phyloP scores from a whole-genome alignment of 2,797 vertebrate genomes.

The Myoxocephalus aenaeus region DNA sequence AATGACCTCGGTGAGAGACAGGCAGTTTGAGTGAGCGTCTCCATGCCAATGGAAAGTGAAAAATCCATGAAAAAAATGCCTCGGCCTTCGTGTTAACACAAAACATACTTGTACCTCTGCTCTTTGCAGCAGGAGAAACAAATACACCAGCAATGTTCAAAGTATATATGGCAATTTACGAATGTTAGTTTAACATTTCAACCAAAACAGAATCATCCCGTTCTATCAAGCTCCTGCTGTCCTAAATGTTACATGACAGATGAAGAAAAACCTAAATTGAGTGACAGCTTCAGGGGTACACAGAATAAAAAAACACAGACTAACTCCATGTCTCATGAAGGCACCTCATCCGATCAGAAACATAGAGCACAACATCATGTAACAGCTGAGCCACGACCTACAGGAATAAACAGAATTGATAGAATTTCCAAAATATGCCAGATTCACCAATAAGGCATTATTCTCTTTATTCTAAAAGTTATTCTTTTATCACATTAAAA shows the following conservation, averaged over 20 bases:
- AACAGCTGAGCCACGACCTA: background rate
- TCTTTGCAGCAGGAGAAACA: slow-evolving; percentile 3
- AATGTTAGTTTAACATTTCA: background rate
- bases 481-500: background rate
- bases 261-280: background rate
- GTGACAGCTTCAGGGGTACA: background rate
- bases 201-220: background rate
- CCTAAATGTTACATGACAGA: background rate
- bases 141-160: background rate
- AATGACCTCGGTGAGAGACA: slow-evolving; percentile 34
- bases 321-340: background rate
- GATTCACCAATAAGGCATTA: background rate
- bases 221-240: background rate
- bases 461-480: background rate
- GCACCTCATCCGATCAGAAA: slow-evolving; percentile 7
- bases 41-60: slow-evolving; percentile 34
- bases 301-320: background rate
- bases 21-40: slow-evolving; percentile 32
- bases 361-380: background rate
- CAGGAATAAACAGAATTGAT: background rate
- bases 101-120: background rate
- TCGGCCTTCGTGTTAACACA: background rate
- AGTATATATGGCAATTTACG: too few species aligned
- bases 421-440: background rate
- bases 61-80: slow-evolving; percentile 14